phyloP scores from a whole-genome alignment of 2,113 vertebrate species.

The Dolichotis patagonum region DNA sequence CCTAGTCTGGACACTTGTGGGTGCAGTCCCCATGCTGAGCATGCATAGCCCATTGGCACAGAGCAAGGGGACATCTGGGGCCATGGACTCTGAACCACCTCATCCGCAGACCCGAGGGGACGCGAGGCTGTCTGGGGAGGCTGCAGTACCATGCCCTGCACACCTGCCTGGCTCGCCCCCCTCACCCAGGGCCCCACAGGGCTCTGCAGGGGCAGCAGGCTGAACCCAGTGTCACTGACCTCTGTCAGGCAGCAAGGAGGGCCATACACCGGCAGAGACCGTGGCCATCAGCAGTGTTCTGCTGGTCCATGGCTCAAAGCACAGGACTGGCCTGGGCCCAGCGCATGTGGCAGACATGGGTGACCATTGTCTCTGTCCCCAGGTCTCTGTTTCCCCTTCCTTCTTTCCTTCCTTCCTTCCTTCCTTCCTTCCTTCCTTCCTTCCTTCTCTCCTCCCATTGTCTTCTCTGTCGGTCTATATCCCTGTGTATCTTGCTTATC shows the following conservation, averaged over 20 bases:
- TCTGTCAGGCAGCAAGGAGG: background rate
- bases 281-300: background rate
- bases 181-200: background rate
- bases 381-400: background rate
- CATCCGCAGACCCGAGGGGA: fast-evolving
- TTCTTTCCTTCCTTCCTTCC: background rate
- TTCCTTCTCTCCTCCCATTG: background rate
- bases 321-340: background rate
- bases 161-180: no score
- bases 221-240: background rate
- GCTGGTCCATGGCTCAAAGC: background rate
- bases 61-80: background rate
- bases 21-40: no score
- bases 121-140: background rate
- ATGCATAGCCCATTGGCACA: fast-evolving
- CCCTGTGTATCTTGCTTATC: fast-evolving
- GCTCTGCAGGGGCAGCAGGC: background rate
- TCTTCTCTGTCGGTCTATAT: fast-evolving
- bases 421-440: background rate
- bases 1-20: background rate
- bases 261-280: background rate
- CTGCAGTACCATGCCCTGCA: background rate
- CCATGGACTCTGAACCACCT: background rate
- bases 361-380: background rate
- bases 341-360: background rate